phyloP scores from a whole-genome alignment of 2,888 invertebrate genomes.

The Epistrophe grossulariae region DNA sequence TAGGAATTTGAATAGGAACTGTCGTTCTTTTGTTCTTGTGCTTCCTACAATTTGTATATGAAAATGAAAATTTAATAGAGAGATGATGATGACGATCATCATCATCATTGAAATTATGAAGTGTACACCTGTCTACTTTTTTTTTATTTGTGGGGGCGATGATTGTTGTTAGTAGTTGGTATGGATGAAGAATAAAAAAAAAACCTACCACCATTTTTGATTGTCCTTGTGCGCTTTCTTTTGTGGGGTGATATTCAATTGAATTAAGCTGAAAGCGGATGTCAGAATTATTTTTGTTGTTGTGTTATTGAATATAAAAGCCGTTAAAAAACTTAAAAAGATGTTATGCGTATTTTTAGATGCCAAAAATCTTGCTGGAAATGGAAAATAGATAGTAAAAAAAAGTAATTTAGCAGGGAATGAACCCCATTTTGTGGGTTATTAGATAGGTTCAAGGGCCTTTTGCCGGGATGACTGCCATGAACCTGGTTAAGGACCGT shows the following conservation, averaged over 20 bases:
- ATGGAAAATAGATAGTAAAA: too few relatives aligned
- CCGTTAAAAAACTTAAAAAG: background rate
- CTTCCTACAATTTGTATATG: conserved; percentile 29
- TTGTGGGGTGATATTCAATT: background rate
- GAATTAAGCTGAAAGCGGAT: background rate
- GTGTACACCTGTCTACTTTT: background rate
- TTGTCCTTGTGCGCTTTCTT: background rate
- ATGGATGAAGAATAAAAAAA: background rate
- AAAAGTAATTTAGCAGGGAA: too few relatives aligned
- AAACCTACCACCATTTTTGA: background rate
- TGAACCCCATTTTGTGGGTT: too few relatives aligned
- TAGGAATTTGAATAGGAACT: conserved; percentile 29
- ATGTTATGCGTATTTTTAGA: too few relatives aligned
- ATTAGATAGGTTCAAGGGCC: too few relatives aligned
- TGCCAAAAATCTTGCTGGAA: too few relatives aligned
- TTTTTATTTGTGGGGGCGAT: background rate
- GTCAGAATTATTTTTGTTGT: background rate
- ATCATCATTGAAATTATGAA: conserved; percentile 50
- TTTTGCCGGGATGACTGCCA: too few relatives aligned
- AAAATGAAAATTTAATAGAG: conserved; percentile 37
- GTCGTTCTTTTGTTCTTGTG: conserved; percentile 38
- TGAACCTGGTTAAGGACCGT: too few relatives aligned
- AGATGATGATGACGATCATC: conserved; percentile 25
- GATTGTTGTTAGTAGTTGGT: background rate
- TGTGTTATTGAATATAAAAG: background rate